Conservation (phyloP, 1,140 invertebrate species). For the Bilobella aurantiaca region DNA sequence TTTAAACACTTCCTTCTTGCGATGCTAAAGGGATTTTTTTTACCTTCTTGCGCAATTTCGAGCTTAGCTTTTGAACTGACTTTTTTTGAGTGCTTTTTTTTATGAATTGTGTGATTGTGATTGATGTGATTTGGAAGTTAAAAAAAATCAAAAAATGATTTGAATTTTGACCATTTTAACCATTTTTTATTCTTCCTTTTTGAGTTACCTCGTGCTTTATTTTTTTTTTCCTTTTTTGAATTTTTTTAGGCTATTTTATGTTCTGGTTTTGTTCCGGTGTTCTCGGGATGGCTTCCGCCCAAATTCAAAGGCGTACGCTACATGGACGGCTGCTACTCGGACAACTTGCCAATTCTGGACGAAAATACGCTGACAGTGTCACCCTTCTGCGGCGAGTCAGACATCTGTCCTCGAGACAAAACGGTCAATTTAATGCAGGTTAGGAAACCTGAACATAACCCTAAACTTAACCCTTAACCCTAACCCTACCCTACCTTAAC, state of each 20-base stretch:
- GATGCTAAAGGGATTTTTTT: no score
- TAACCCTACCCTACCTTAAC: not conserved
- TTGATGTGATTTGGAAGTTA: no score
- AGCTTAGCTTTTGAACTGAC: no score
- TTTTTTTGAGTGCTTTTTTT: no score
- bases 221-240: not conserved
- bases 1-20: no score
- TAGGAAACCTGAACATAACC: slow-evolving; percentile 7
- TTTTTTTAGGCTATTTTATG: slow-evolving; percentile 48
- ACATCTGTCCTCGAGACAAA: slow-evolving; percentile 54
- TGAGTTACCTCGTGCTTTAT: no score
- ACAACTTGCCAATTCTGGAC: slow-evolving; percentile 53
- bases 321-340: slow-evolving; percentile 54
- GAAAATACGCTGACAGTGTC: slow-evolving; percentile 53
- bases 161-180: no score
- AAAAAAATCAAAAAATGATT: no score
- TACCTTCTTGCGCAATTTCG: no score
- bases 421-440: slow-evolving; percentile 35
- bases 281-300: slow-evolving; percentile 51
- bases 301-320: slow-evolving; percentile 49
- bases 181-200: no score
- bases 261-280: slow-evolving; percentile 54
- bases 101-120: no score
- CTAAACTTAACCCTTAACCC: not conserved
- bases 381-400: slow-evolving; percentile 53